Base-by-base conservation (phyloP, 1,140 invertebrate genomes). In the Drosophila lacteicornis region DNA sequence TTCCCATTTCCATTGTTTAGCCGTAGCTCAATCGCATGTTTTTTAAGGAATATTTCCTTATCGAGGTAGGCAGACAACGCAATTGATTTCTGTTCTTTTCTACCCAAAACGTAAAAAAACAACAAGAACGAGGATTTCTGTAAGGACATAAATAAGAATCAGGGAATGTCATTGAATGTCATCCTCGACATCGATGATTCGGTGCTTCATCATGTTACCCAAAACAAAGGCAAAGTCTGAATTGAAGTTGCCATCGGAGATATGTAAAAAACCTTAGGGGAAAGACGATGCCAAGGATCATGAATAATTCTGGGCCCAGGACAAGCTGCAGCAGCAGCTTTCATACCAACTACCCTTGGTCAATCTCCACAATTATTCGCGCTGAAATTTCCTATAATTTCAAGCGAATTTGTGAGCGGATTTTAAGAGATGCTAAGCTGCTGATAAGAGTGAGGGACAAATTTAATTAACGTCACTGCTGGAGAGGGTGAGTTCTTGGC, bases 71-170 rank as follows among this genome's bases (percentile, higher is more conserved):
- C 65, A 73, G 83, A 80, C 84, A 87, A 75, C 85, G 84, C 85
- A 88, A 88, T 88, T 88, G 84, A 88, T 88, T 88, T 87, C 67
- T 76, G 63, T 78, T 69, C 80, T 87, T 87, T 87, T 87, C 73
- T 90, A 81, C 69, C 80, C 81, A 71, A 88, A 88, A 80, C 73
- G 19, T 22, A 79, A 49, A 42, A 47, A 68, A 88, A 88, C 75
- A 76, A 76, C 46, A 42, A 22, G 66, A 22, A 43, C 56, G 33
- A 57, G 60, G 30, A 36, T 50, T 65, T 46, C 49, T 58, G 46
- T 46, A 82, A 83, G 83, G 62, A 80, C 85, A 88, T 84, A 83
- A 80, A 87, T 88, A 87, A 83, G 80, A 90, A 68, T 77, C 57
- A 57, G 63, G 65, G 73, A 77, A 80, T 68, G 79, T 87, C 75